A percentile compares a stretch with the other conserved stretches of the same genome.
These are phyloP conservation scores for Patiria pectinifera DNA, from an alignment of 53 echinoderm and acorn worm species.

Conservation along the genomic window DNA sequence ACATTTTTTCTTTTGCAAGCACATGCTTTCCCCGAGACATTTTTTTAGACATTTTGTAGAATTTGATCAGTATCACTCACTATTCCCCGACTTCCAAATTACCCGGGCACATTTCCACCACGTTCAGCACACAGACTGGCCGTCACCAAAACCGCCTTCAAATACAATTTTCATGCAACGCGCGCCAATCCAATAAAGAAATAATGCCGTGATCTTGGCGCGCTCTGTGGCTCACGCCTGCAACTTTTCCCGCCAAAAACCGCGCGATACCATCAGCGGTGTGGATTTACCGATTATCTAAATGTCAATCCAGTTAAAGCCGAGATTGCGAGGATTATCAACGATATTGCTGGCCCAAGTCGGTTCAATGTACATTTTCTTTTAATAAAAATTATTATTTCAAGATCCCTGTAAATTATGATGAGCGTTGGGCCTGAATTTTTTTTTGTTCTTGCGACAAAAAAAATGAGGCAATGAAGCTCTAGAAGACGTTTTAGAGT, in stretches of 20 bases:
- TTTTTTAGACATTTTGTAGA: too few species aligned
- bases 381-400: not conserved
- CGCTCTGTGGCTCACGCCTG: not conserved
- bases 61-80: not conserved
- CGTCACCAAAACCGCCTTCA: constrained; percentile 13
- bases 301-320: constrained; percentile 46
- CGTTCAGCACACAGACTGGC: not conserved
- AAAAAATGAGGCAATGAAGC: too few species aligned
- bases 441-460: not conserved
- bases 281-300: constrained; percentile 31
- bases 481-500: too few species aligned
- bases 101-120: not conserved
- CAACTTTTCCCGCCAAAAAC: not conserved
- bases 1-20: too few species aligned
- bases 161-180: constrained; percentile 12
- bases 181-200: constrained; percentile 38
- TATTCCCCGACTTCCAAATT: not conserved
- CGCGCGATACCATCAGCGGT: not conserved
- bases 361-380: not conserved
- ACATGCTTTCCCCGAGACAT: too few species aligned
- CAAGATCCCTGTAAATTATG: too few species aligned
- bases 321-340: constrained; percentile 10
- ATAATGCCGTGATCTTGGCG: not conserved
- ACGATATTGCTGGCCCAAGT: not conserved
- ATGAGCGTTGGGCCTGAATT: not conserved